Evolutionary conservation across 2,888 invertebrate genomes (phyloP), one percentile per base, ranked within the genome.

Genomic region (Drosophila eohydei): DNA sequence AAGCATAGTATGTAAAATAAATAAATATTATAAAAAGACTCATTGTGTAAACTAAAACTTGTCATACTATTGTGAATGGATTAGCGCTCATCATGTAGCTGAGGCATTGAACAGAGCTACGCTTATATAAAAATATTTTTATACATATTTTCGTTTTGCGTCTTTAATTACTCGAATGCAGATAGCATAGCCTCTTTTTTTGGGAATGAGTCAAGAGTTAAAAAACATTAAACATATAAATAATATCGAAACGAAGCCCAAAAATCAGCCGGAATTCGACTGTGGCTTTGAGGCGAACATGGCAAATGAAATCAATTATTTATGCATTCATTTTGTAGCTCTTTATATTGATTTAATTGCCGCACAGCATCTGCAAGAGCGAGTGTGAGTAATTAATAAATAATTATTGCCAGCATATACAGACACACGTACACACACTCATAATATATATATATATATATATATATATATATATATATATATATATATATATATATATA

Each of bases 361-460:
- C 74, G 64, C 62, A 43, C 75, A 67, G 64, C 71, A 68, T 67
- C 63, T 62, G 66, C 38, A 38, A 26, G 26, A 50, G 68, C 60
- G 50, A 62, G 76, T 74, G 71, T 81, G 83, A 70, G 81, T 78
- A 83, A 83, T 86, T 83, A 86, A 81, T 86, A 81, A 83, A 83
- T 83, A 73, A 81, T 86, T 80, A 71, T 77, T 69, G 44, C 8
- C 36, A 21, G n/a, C 8, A 54, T 28, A 52, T 28, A 52, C 26
- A 28, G 16, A 38, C 8, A n/a, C 26, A 9, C 4, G 30, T 1
- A 26, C 14, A 26, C 4, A 51, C 4, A 26, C 3, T n/a, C n/a
- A n/a, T n/a, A n/a, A 12, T 2, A n/a, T 34, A 21, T 14, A 34
- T 36, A 26, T 36, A 28, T 50, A 3, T 9, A 26, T 30, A 50